A percentile compares a stretch with the other conserved stretches of the same genome.
These are phyloP conservation scores for Zosterops lateralis DNA, from an alignment of 2,113 vertebrate genomes.

Conservation along the genomic window DNA sequence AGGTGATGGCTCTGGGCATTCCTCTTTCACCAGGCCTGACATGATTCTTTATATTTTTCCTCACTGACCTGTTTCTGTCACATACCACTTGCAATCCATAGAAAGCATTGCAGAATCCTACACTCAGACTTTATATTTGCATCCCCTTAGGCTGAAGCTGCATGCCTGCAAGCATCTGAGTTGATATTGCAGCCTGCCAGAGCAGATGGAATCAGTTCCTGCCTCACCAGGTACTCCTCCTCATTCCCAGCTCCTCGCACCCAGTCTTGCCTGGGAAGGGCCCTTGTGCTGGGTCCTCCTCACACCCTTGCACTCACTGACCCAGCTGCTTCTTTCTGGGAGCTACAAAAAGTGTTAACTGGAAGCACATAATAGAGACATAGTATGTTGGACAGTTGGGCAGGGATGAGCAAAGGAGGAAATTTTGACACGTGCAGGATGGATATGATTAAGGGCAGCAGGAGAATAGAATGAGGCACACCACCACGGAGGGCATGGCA, in stretches of 20 bases:
- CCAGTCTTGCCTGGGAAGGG: neutral
- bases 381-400: neutral
- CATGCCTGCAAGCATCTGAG: neutral
- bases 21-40: neutral
- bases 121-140: neutral
- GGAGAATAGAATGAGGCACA: neutral
- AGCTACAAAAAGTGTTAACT: neutral
- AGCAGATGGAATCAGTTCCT: neutral
- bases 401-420: neutral
- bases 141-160: neutral
- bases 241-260: fast-evolving
- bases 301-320: neutral
- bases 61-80: neutral
- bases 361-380: neutral
- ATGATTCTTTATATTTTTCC: neutral
- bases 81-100: neutral
- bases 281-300: neutral
- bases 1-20: neutral
- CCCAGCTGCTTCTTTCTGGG: neutral
- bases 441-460: fast-evolving
- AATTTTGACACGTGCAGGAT: fast-evolving
- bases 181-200: neutral
- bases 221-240: neutral
- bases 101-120: neutral
- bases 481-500: fast-evolving